Percentiles rank a stretch among this genome's conserved stretches.
These are phyloP conservation scores for Gallirallus australis DNA, from an alignment of 2,797 vertebrate genomes.

Conservation along the genomic window DNA sequence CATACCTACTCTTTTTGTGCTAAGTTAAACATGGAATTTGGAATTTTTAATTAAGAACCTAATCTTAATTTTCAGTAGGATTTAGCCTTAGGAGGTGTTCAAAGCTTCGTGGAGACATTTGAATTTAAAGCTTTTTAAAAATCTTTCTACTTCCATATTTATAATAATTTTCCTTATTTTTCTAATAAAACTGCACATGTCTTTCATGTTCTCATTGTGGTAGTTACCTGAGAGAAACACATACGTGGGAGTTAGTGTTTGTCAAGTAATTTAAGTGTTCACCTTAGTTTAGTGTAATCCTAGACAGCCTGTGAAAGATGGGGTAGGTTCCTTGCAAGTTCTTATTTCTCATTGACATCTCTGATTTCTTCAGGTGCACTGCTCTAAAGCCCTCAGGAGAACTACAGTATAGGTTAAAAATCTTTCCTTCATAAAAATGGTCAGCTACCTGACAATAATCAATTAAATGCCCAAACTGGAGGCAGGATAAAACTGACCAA, in stretches of 20 bases:
- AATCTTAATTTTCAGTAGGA: neutral
- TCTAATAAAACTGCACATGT: neutral
- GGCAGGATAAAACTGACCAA: slow-evolving; percentile 28
- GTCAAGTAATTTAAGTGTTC: neutral
- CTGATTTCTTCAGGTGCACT: neutral
- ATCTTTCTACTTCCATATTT: neutral
- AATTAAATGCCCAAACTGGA: slow-evolving; percentile 1
- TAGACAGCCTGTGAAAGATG: neutral
- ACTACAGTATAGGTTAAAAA: neutral
- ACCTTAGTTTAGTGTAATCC: neutral
- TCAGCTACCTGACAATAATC: slow-evolving; percentile 5
- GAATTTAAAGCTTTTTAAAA: neutral
- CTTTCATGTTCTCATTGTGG: neutral
- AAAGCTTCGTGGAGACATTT: neutral
- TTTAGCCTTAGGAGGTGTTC: neutral
- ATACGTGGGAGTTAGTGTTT: neutral
- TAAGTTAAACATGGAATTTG: neutral
- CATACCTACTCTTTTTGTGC: neutral
- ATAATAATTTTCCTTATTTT: neutral
- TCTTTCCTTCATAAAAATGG: slow-evolving; percentile 18
- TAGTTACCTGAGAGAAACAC: neutral
- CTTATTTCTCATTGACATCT: neutral
- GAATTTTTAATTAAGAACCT: neutral
- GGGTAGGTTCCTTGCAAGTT: neutral
- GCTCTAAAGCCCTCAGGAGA: neutral